Evolutionary conservation across 2,888 invertebrate species (phyloP), one percentile per base, ranked within the genome.

Genomic region (Adineta ricciae): DNA sequence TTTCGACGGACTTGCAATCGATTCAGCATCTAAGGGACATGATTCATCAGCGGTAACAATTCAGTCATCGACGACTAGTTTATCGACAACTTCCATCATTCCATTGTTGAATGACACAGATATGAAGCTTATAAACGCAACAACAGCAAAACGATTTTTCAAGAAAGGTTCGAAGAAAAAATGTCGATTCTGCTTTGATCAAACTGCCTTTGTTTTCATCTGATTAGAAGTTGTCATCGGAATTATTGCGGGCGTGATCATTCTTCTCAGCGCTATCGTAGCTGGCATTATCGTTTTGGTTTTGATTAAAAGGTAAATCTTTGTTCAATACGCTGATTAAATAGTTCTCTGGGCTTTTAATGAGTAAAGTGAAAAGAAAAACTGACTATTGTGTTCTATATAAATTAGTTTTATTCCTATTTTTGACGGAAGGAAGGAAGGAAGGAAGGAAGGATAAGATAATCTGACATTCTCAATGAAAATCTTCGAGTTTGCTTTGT

Each of bases 221-320:
- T 9, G n/a, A 2, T 64, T 78, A 78, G 78, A 78, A 78, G n/a
- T 78, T 41, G 19, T 78, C n/a, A 78, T 78, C 41, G 78, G 78
- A 41, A 41, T 78, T 78, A 78, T 78, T 78, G 78, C 41, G 38
- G 24, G 24, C n/a, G 24, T 78, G 14, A n/a, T 38, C 9, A 14
- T 24, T 38, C 41, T 78, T 24, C 24, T 78, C 9, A 46, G 46
- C 11, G 46, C 46, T 11, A 41, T 78, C 0, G 19, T 9, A n/a
- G n/a, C 14, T 78, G 78, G 78, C 3, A 41, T 46, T 46, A 11
- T 46, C 11, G 11, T 73, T 19, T 41, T 78, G 24, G 24, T 78
- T 41, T 78, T 78, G 16, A 41, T 78, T n/a, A 78, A 78, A 41
- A 78, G 78, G 78, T 78, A 78, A 41, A 24, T 5, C 4, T 27